These are phyloP conservation scores for Urocitellus parryii DNA, from an alignment of 2,113 vertebrate genomes.

Conservation along the genomic window DNA sequence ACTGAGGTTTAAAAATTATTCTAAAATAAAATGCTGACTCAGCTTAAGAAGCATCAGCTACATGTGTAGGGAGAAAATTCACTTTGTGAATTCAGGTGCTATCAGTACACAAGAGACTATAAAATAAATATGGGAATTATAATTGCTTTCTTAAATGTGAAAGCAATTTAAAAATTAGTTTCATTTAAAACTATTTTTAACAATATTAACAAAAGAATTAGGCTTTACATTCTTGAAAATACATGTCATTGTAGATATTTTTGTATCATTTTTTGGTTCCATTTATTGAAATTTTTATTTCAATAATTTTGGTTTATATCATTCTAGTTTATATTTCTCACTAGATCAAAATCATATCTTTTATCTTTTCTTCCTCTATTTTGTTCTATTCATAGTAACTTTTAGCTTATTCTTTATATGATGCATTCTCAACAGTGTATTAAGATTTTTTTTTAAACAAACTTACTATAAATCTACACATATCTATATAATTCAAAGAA, in stretches of 20 bases:
- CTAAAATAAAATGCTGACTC: neutral
- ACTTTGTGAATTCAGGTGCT: neutral
- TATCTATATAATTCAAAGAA: neutral
- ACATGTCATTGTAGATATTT: neutral
- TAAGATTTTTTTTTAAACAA: neutral
- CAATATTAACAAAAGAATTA: neutral
- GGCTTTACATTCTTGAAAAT: neutral
- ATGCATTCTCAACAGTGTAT: neutral
- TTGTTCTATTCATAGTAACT: neutral
- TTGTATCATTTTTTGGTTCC: neutral
- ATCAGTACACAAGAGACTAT: neutral
- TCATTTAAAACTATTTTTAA: slow-evolving; percentile 4
- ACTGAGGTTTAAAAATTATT: slow-evolving; percentile 8
- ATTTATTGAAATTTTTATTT: neutral
- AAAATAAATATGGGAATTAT: neutral
- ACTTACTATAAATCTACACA: neutral
- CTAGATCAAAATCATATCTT: neutral
- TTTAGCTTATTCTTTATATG: neutral
- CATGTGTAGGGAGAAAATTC: neutral
- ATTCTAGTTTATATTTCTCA: neutral
- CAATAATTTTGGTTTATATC: neutral
- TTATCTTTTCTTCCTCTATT: neutral
- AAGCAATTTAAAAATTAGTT: too few species aligned
- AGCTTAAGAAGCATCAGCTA: neutral
- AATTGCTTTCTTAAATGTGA: neutral